Conservation (phyloP, 2,888 invertebrate species). For the Drosophila koepferae region DNA sequence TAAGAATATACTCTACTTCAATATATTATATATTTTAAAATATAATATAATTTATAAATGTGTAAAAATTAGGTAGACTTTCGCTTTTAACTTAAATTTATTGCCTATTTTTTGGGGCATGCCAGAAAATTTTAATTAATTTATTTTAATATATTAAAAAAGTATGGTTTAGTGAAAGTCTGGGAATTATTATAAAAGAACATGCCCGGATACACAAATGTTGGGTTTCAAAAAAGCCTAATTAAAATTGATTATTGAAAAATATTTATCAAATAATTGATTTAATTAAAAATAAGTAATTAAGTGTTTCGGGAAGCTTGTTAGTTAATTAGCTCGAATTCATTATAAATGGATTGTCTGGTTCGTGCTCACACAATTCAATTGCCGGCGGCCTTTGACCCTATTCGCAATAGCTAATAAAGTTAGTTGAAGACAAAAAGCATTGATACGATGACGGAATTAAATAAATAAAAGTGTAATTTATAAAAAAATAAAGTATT, state of each 20-base stretch:
- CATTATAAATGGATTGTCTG: background rate
- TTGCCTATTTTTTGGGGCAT: conserved; percentile 25
- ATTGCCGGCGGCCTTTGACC: background rate
- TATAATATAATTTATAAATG: background rate
- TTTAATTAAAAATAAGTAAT: conserved; percentile 10
- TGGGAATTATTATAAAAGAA: conserved; percentile 10
- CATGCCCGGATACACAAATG: conserved; percentile 24
- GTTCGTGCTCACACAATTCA: background rate
- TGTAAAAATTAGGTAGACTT: background rate
- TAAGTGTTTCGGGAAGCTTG: background rate
- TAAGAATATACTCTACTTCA: conserved; percentile 30
- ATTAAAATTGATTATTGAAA: conserved; percentile 1
- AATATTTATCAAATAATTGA: conserved; percentile 25
- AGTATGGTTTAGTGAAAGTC: background rate
- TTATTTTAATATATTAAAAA: conserved; percentile 5
- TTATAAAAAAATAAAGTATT: background rate
- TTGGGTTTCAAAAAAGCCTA: background rate
- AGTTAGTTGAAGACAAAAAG: background rate
- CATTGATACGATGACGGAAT: background rate
- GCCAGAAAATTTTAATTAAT: conserved; percentile 1
- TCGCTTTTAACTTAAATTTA: background rate
- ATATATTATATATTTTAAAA: background rate
- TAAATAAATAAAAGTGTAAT: background rate
- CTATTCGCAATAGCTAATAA: background rate
- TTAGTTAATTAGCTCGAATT: conserved; percentile 14